Evolutionary conservation across 2,113 vertebrate species (phyloP).

Genomic region (Tupaia tana): DNA sequence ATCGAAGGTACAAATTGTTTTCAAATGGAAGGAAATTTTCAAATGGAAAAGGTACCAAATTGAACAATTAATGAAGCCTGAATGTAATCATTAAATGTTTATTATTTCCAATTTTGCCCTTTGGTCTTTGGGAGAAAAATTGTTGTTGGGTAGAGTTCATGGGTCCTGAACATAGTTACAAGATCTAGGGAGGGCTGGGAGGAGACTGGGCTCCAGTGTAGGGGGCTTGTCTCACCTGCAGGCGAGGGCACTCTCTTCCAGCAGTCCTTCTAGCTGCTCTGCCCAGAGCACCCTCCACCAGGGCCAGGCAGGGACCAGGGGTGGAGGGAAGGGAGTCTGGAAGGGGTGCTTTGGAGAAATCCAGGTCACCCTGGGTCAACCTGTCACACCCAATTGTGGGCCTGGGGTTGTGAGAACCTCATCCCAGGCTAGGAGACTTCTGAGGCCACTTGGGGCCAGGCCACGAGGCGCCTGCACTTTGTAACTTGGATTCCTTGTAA

Average conservation of each 20-base stretch:
- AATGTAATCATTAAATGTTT: conserved; percentile 63
- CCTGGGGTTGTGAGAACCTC: conserved; percentile 51
- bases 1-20: conserved; percentile 74
- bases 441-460: background rate
- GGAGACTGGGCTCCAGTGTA: fast-evolving
- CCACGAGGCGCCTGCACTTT: conserved; percentile 1
- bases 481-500: conserved; percentile 68
- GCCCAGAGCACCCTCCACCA: background rate
- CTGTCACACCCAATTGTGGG: conserved; percentile 47
- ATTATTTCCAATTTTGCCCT: conserved; percentile 58
- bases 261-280: background rate
- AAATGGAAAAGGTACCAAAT: background rate
- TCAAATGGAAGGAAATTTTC: conserved; percentile 69
- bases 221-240: background rate
- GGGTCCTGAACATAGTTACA: background rate
- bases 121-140: conserved; percentile 48
- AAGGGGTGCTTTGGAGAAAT: background rate
- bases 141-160: background rate
- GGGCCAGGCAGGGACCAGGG: background rate
- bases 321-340: background rate
- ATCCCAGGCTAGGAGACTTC: conserved; percentile 38
- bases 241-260: background rate
- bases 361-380: conserved; percentile 61
- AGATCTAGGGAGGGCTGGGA: background rate
- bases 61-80: conserved; percentile 59